Conservation (phyloP, 2,113 vertebrate species). For the Mastomys natalensis region DNA sequence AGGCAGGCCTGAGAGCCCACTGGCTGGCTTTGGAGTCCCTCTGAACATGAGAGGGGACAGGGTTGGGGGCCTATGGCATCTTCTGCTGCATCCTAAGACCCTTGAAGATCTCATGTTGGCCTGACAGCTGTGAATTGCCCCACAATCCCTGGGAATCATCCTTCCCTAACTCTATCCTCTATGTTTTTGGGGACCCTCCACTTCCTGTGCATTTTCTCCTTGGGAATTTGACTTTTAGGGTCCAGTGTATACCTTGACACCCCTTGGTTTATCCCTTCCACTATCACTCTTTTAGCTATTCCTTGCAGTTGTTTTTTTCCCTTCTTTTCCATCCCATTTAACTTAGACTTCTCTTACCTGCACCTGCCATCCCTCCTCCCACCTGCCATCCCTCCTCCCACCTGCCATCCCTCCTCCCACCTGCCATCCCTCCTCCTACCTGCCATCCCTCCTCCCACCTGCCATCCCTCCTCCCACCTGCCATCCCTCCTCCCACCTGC, state of each 20-base stretch:
- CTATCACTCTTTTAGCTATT: not conserved
- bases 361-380: not conserved
- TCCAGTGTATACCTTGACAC: not conserved
- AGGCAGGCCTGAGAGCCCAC: not conserved
- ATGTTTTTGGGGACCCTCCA: not conserved
- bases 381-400: too few relatives aligned
- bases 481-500: too few relatives aligned
- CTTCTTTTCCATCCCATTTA: not conserved
- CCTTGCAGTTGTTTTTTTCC: not conserved
- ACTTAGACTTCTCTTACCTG: not conserved
- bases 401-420: too few relatives aligned
- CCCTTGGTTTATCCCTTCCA: not conserved
- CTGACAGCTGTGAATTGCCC: not conserved
- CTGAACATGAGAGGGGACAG: not conserved
- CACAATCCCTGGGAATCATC: not conserved
- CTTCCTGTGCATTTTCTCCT: not conserved
- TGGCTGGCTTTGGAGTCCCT: slow-evolving; percentile 66
- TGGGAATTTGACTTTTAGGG: not conserved
- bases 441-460: not conserved
- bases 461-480: too few relatives aligned
- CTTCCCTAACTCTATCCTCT: not conserved
- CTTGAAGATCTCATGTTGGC: not conserved
- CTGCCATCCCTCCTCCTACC: too few relatives aligned
- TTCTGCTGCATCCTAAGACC: slow-evolving; percentile 20
- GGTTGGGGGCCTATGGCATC: not conserved